Conservation (phyloP, 1,140 invertebrate species). For the Drosophila obscura region DNA sequence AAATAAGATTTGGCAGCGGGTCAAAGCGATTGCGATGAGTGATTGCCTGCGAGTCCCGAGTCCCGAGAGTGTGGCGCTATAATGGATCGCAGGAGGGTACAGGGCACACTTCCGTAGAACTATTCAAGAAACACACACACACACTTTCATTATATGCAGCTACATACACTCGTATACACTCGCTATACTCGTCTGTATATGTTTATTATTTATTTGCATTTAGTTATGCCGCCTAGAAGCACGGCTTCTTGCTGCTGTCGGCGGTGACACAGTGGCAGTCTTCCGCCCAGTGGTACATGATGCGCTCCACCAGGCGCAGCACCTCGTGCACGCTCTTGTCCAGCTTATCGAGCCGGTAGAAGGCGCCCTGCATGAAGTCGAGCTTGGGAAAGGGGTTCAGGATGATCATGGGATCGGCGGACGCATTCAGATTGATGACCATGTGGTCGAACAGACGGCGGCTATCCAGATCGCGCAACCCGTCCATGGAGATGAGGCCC, state of each 20-base stretch:
- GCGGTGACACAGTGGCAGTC: background rate
- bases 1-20: constrained; percentile 40
- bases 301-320: constrained; percentile 33
- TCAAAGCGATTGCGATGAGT: constrained; percentile 19
- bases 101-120: too few species aligned
- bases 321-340: constrained; percentile 25
- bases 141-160: too few species aligned
- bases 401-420: constrained; percentile 25
- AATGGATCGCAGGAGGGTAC: too few species aligned
- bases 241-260: too few species aligned
- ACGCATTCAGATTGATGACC: constrained; percentile 43
- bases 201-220: too few species aligned
- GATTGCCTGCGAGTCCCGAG: too few species aligned
- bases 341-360: constrained; percentile 70
- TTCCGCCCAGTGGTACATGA: constrained; percentile 25
- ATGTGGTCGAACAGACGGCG: constrained; percentile 47
- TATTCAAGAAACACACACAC: too few species aligned
- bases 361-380: constrained; percentile 66
- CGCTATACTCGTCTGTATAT: too few species aligned
- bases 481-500: constrained; percentile 34
- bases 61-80: too few species aligned
- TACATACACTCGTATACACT: background rate
- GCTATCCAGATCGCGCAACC: constrained; percentile 82
- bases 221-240: too few species aligned
- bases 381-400: constrained; percentile 44